Percentiles rank a stretch among this genome's conserved stretches.
These are phyloP conservation scores for Pogonus chalceus DNA, from an alignment of 1,140 invertebrate species.

Conservation along the genomic window DNA sequence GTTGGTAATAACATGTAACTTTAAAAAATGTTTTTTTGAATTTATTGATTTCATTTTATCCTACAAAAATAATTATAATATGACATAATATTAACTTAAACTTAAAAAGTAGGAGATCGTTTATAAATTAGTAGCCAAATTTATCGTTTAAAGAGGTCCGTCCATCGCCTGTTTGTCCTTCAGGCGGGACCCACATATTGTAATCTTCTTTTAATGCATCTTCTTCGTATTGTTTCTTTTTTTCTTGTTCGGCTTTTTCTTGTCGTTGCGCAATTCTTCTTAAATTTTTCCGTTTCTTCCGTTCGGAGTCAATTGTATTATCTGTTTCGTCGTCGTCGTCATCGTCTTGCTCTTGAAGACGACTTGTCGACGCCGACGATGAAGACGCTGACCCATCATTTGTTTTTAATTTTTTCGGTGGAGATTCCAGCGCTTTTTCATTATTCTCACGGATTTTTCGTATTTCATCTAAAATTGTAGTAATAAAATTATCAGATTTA, in stretches of 20 bases:
- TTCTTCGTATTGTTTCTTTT: slow-evolving; percentile 36
- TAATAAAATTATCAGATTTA: background rate
- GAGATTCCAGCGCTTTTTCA: background rate
- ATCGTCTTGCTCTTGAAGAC: background rate
- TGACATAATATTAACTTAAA: too few species aligned
- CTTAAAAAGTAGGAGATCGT: too few species aligned
- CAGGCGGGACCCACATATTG: slow-evolving; percentile 66
- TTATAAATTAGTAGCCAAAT: slow-evolving; percentile 56
- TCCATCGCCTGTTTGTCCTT: slow-evolving; percentile 68
- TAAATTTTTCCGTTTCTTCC: slow-evolving; percentile 25
- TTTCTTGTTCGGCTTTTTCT: slow-evolving; percentile 35
- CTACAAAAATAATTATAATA: too few species aligned
- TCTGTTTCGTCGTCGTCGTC: slow-evolving; percentile 14
- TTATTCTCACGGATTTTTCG: background rate
- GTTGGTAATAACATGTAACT: too few species aligned
- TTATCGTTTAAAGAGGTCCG: slow-evolving; percentile 72
- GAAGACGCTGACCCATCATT: too few species aligned
- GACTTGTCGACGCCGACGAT: too few species aligned
- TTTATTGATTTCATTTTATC: too few species aligned
- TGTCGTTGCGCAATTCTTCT: slow-evolving; percentile 31
- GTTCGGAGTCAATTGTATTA: too few species aligned
- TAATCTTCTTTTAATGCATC: slow-evolving; percentile 51
- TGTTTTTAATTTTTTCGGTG: too few species aligned
- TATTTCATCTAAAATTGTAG: background rate
- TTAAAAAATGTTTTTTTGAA: too few species aligned